These are phyloP conservation scores for Liodrosophila aerea DNA, from an alignment of 2,888 invertebrate species.

Conservation along the genomic window DNA sequence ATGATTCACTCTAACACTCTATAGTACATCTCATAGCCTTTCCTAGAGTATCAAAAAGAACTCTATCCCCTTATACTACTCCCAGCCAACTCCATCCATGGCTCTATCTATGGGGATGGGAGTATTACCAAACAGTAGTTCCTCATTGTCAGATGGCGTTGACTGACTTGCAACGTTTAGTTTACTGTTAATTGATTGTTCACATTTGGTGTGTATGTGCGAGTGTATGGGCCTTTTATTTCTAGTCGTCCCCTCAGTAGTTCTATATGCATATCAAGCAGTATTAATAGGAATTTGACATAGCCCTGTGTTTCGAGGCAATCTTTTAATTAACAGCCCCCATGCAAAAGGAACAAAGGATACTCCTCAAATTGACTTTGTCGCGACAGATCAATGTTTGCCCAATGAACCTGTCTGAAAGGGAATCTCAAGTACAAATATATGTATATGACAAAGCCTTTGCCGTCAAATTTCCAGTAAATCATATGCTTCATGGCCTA, in stretches of 20 bases:
- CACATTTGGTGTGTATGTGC: slow-evolving; percentile 57
- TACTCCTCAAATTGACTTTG: slow-evolving; percentile 64
- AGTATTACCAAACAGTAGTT: slow-evolving; percentile 63
- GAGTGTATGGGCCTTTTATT: slow-evolving; percentile 47
- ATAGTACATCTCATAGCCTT: too few relatives aligned
- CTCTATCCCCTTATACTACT: slow-evolving; percentile 10
- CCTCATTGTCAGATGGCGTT: slow-evolving; percentile 54
- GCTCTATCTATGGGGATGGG: slow-evolving; percentile 4
- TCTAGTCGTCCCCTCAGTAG: slow-evolving; percentile 6
- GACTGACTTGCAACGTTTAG: slow-evolving; percentile 47
- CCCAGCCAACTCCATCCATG: slow-evolving; percentile 4
- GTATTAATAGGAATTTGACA: slow-evolving; percentile 63
- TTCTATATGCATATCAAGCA: slow-evolving; percentile 9
- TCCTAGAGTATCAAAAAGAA: too few relatives aligned
- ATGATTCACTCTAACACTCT: too few relatives aligned
- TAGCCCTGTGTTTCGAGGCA: slow-evolving; percentile 41
- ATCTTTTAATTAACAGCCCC: slow-evolving; percentile 61
- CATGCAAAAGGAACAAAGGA: slow-evolving; percentile 41
- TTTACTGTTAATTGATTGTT: slow-evolving; percentile 66
- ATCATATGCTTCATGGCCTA: slow-evolving; percentile 36
- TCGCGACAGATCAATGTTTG: slow-evolving; percentile 66
- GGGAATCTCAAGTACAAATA: too few relatives aligned
- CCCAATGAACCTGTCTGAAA: slow-evolving; percentile 33
- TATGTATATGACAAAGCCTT: slow-evolving; percentile 13
- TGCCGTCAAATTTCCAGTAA: slow-evolving; percentile 41